Conservation (phyloP, 2,797 vertebrate species). For the Micropoecilia bifurca region DNA sequence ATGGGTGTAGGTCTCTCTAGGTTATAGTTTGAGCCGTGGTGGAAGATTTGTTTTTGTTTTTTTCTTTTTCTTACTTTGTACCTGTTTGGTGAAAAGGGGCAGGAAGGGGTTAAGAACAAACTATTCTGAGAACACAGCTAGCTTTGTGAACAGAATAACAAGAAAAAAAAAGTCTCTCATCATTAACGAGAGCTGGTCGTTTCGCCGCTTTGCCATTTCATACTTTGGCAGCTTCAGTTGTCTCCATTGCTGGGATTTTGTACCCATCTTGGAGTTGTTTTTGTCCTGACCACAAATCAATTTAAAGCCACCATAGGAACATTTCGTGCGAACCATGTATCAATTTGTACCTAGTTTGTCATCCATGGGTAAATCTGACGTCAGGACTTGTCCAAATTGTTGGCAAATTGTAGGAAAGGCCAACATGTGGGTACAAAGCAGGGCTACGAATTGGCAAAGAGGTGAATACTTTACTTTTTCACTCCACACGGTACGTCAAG, state of each 20-base stretch:
- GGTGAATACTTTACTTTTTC: slow-evolving; percentile 30
- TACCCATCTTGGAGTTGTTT: not conserved
- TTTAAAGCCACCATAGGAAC: not conserved
- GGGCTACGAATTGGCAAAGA: not conserved
- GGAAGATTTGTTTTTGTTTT: slow-evolving; percentile 36
- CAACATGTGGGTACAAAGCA: not conserved
- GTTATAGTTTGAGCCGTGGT: slow-evolving; percentile 51
- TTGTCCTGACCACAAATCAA: not conserved
- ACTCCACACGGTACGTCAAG: slow-evolving; percentile 68
- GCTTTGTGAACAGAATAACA: slow-evolving; percentile 47
- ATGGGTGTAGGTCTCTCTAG: slow-evolving; percentile 43
- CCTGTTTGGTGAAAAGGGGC: not conserved
- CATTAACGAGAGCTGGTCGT: not conserved
- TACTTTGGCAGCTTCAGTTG: not conserved
- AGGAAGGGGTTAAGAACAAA: slow-evolving; percentile 45
- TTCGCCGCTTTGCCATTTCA: not conserved
- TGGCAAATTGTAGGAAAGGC: not conserved
- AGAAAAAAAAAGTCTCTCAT: slow-evolving; percentile 40
- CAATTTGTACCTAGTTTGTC: not conserved
- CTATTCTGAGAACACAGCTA: slow-evolving; percentile 50
- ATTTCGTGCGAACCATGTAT: not conserved
- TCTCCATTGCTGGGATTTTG: not conserved
- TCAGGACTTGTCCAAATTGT: not conserved
- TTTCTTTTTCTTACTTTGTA: slow-evolving; percentile 17
- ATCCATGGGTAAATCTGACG: not conserved